Evolutionary conservation across 2,113 vertebrate genomes (phyloP).

Genomic region (Phrynocephalus versicolor): DNA sequence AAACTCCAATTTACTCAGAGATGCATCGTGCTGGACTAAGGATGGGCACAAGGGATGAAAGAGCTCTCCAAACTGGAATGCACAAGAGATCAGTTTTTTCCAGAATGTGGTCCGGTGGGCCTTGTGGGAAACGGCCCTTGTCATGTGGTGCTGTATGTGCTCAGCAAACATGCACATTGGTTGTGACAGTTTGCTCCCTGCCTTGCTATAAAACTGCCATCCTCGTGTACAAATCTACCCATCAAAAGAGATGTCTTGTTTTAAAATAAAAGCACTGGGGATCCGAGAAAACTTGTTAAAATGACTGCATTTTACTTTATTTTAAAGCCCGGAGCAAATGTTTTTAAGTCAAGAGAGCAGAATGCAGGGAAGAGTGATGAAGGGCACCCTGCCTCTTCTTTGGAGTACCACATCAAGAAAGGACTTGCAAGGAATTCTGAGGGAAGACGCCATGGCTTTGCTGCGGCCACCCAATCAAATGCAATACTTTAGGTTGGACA

Average conservation of each 20-base stretch:
- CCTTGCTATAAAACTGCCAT: background rate
- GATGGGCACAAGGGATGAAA: background rate
- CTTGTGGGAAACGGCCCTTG: conserved; percentile 5
- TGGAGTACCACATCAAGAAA: background rate
- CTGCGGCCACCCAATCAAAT: background rate
- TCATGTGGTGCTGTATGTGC: background rate
- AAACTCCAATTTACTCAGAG: background rate
- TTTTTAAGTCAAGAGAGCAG: background rate
- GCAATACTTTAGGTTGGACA: background rate
- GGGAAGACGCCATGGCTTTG: background rate
- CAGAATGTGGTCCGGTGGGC: background rate
- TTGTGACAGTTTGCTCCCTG: background rate
- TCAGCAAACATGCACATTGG: background rate
- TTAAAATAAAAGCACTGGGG: background rate
- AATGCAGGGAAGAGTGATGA: background rate
- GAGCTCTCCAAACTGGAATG: background rate
- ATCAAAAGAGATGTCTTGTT: background rate
- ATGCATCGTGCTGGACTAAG: background rate
- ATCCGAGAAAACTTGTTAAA: background rate
- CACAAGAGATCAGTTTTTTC: background rate
- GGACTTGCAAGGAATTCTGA: background rate
- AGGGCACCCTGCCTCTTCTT: background rate
- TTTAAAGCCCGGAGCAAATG: background rate
- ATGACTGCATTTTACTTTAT: background rate
- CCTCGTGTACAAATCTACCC: background rate